phyloP scores from a whole-genome alignment of 2,113 vertebrate genomes.

The Caracal caracal region DNA sequence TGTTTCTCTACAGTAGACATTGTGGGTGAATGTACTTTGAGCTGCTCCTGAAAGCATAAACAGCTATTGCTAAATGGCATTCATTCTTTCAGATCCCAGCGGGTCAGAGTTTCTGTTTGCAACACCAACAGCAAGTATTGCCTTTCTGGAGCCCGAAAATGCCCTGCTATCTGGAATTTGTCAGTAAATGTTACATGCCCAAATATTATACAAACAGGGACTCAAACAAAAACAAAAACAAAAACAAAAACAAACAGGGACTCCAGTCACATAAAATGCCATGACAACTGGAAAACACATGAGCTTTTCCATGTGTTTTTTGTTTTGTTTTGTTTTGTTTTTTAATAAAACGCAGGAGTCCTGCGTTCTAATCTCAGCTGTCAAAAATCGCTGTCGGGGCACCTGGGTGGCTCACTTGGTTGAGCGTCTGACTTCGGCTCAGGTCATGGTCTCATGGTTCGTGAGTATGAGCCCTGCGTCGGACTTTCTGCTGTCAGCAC shows the following conservation, averaged over 20 bases:
- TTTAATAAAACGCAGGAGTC: neutral
- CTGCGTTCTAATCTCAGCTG: neutral
- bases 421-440: no score
- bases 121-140: neutral
- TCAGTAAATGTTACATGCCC: neutral
- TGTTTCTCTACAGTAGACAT: neutral
- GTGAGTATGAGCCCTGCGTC: no score
- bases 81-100: neutral
- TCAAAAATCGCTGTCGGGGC: neutral
- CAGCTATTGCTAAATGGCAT: neutral
- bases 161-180: neutral
- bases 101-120: slow-evolving; percentile 17
- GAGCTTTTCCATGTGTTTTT: neutral
- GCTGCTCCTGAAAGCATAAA: neutral
- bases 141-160: neutral
- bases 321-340: neutral
- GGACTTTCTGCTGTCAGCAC: no score
- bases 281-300: neutral
- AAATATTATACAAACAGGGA: neutral
- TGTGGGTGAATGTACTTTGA: neutral
- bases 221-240: no score
- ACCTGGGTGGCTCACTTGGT: no score
- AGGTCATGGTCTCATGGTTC: no score
- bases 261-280: neutral
- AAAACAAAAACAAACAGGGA: neutral